Evolutionary conservation across 2,797 vertebrate species (phyloP), one percentile per base, ranked within the genome.

Genomic region (Lepus townsendii): DNA sequence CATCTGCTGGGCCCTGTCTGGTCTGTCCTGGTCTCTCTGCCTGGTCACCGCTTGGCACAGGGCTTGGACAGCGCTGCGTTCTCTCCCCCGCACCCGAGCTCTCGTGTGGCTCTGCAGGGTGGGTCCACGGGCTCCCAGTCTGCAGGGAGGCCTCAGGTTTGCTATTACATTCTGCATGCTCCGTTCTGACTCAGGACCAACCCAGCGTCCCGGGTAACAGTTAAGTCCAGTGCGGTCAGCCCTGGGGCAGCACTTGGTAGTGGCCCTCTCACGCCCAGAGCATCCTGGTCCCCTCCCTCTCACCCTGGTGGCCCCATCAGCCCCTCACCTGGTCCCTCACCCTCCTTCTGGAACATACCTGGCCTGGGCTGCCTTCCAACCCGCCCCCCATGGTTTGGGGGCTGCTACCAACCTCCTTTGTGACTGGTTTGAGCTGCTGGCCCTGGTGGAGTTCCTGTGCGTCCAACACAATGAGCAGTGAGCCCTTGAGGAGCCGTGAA

Each of bases 271-370:
- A 17, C 20, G 13, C 11, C 71, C n/a, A 7, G 0, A 13, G 3
- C 7, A 17, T 47, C 76, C 54, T 77, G 80, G 27, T 75, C 20
- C 9, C 79, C 7, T 63, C 27, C 66, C 24, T 27, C 5, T 10
- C 11, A 6, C 4, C n/a, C 6, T 5, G 1, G 2, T 0, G 0
- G 12, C 20, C 14, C 50, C 12, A 0, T 12, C 71, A 54, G 27
- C 22, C 38, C 12, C 24, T 32, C 42, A 5, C 27, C 68, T 63
- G 16, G 52, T 50, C 19, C 26, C 57, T 42, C 12, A 8, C 7
- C 38, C 50, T 92, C 1, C 16, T 72, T 62, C 50, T 4, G 35
- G 52, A 86, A 83, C 0, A 5, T 9, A 38, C 42, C 63, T 65
- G 54, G 32, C 30, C 12, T 27, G 0, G 30, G n/a, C 27, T 4